phyloP scores from a whole-genome alignment of 2,113 vertebrate species.

The Vidua macroura region DNA sequence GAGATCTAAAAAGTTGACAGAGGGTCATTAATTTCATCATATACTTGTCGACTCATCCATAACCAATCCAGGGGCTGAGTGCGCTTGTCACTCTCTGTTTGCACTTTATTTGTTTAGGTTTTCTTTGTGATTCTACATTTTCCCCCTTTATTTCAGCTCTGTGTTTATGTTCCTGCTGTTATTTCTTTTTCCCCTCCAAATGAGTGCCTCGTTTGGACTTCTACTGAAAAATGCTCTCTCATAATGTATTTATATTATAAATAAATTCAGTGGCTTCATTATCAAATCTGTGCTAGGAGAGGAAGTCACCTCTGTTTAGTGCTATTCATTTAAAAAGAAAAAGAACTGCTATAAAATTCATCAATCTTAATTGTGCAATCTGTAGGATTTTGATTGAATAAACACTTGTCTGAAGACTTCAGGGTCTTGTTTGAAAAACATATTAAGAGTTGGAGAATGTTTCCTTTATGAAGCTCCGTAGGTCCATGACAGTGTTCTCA shows the following conservation, averaged over 20 bases:
- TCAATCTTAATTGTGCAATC: constrained; percentile 64
- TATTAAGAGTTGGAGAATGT: constrained; percentile 26
- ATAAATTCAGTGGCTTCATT: not conserved
- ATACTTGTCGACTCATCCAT: constrained; percentile 84
- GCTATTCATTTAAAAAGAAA: constrained; percentile 38
- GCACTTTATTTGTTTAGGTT: constrained; percentile 91
- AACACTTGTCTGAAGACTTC: constrained; percentile 45
- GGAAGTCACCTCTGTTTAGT: constrained; percentile 4
- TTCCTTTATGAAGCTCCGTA: not conserved
- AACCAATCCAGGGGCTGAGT: constrained; percentile 81
- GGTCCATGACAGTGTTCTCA: not conserved
- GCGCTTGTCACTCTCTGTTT: constrained; percentile 86
- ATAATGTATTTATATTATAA: not conserved
- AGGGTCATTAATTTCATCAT: constrained; percentile 91
- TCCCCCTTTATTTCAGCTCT: constrained; percentile 36
- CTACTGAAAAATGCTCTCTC: not conserved
- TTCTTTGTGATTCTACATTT: constrained; percentile 75
- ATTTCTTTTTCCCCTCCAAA: constrained; percentile 39
- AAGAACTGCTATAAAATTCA: constrained; percentile 42
- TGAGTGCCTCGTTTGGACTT: not conserved
- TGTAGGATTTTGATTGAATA: constrained; percentile 48
- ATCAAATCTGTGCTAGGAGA: not conserved
- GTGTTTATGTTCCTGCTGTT: not conserved
- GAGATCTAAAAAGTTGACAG: constrained; percentile 91
- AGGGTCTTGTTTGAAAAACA: constrained; percentile 46